Conservation (phyloP, 2,113 vertebrate species). For the Brachypodius melanocephalos region DNA sequence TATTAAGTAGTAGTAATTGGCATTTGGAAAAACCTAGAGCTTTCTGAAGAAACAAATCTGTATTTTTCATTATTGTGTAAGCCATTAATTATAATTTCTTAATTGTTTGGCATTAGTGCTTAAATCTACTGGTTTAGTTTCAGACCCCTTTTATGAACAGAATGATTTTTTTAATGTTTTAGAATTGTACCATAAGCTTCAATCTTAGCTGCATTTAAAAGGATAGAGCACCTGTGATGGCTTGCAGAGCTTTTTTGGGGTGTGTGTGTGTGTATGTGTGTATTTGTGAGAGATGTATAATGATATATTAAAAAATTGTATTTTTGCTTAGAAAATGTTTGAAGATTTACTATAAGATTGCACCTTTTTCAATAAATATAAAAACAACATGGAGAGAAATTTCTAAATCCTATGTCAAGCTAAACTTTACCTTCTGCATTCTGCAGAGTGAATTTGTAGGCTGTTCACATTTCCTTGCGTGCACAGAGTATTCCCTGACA, state of each 20-base stretch:
- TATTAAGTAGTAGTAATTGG: neutral
- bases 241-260: neutral
- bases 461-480: neutral
- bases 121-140: neutral
- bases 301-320: neutral
- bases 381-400: neutral
- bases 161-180: neutral
- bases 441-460: neutral
- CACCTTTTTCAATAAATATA: neutral
- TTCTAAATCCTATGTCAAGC: fast-evolving
- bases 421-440: neutral
- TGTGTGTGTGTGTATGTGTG: neutral
- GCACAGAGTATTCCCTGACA: neutral
- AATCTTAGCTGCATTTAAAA: neutral
- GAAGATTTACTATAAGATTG: neutral
- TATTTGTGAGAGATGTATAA: neutral
- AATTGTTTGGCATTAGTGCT: neutral
- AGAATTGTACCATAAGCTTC: neutral
- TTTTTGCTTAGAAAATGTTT: neutral
- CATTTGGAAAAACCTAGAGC: neutral
- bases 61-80: neutral
- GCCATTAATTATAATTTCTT: neutral
- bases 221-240: neutral
- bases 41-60: neutral
- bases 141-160: neutral